phyloP scores from a whole-genome alignment of 64 coral and sea anemone genomes.

The Montipora capricornis region DNA sequence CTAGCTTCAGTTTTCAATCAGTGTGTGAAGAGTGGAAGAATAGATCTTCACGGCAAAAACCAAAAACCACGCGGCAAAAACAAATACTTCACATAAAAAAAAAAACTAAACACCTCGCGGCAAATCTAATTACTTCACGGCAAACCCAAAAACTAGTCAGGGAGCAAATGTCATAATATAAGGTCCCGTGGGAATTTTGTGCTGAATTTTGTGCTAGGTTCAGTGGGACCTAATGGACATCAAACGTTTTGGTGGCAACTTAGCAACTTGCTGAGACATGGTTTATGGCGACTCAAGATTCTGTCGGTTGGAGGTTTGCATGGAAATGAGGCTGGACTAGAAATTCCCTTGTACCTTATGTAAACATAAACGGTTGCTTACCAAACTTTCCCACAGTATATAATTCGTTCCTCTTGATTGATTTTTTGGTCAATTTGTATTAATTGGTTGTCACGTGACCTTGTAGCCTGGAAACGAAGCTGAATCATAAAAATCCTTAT shows the following conservation, averaged over 20 bases:
- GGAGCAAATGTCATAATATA: not conserved
- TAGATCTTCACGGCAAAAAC: conserved; percentile 7
- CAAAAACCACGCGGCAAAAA: too few species aligned
- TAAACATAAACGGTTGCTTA: not conserved
- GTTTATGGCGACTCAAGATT: conserved; percentile 13
- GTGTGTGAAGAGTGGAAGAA: conserved; percentile 66
- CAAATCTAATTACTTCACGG: too few species aligned
- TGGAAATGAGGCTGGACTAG: conserved; percentile 51
- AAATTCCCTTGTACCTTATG: conserved; percentile 22
- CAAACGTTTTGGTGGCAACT: conserved; percentile 22
- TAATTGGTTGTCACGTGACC: not conserved
- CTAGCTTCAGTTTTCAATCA: conserved; percentile 42
- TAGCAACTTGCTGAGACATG: conserved; percentile 8
- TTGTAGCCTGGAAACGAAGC: not conserved
- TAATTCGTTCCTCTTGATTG: not conserved
- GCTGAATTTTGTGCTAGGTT: not conserved
- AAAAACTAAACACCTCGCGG: too few species aligned
- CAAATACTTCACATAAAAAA: too few species aligned
- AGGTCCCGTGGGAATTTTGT: not conserved
- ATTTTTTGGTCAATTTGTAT: too few species aligned
- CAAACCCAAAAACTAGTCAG: not conserved
- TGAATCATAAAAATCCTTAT: not conserved
- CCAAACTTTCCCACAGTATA: not conserved
- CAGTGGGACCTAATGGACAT: not conserved
- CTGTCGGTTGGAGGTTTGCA: not conserved